Conservation (phyloP, 2,797 vertebrate genomes). For the Synanceia verrucosa region DNA sequence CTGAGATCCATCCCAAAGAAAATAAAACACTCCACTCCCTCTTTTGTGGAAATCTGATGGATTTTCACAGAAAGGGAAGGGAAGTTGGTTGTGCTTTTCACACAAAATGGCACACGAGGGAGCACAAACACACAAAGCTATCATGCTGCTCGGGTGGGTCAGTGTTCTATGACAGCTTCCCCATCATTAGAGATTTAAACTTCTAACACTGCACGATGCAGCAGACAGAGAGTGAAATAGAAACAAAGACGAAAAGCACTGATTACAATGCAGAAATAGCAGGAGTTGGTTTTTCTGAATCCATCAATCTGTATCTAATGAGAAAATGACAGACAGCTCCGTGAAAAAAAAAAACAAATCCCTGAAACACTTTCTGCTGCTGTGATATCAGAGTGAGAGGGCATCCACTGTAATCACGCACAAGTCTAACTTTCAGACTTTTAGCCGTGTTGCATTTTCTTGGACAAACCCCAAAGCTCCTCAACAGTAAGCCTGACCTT, state of each 20-base stretch:
- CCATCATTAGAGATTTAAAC: conserved; percentile 63
- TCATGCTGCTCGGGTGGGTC: conserved; percentile 61
- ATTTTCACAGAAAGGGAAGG: conserved; percentile 10
- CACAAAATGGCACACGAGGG: conserved; percentile 25
- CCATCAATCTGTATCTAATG: conserved; percentile 58
- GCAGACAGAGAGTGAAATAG: conserved; percentile 36
- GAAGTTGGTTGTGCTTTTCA: conserved; percentile 27
- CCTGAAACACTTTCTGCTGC: conserved; percentile 13
- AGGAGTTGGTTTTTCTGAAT: conserved; percentile 49
- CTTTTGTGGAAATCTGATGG: conserved; percentile 42
- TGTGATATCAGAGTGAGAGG: conserved; percentile 1
- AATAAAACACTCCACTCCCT: conserved; percentile 40
- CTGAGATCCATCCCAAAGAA: conserved; percentile 12
- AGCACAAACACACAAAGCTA: conserved; percentile 49
- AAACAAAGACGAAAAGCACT: conserved; percentile 56
- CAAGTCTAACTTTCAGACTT: conserved; percentile 36
- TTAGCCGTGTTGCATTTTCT: conserved; percentile 40
- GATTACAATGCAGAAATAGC: conserved; percentile 56
- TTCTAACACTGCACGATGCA: conserved; percentile 38
- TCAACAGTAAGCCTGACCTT: conserved; percentile 59
- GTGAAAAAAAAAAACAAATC: conserved; percentile 31
- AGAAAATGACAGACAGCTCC: conserved; percentile 50
- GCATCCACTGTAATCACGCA: conserved; percentile 10
- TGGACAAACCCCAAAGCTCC: conserved; percentile 37
- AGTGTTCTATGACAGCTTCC: conserved; percentile 66